Conservation (phyloP, 2,113 vertebrate genomes). For the Campylomormyrus tamandua region DNA sequence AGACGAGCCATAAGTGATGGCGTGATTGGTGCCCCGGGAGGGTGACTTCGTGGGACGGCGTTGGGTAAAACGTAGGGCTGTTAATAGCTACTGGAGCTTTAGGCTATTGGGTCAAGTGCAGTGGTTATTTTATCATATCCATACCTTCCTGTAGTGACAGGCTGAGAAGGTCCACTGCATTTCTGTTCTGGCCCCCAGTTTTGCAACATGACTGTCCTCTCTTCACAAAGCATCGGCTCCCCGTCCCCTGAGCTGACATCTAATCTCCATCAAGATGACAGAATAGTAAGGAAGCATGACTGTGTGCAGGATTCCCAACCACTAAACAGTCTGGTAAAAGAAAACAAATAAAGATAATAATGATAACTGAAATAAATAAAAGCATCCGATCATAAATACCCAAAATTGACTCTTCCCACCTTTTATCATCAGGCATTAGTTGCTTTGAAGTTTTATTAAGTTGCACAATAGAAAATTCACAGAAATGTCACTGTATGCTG, state of each 20-base stretch:
- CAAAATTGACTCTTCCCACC: background rate
- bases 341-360: background rate
- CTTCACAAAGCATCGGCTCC: background rate
- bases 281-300: background rate
- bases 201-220: background rate
- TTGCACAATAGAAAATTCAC: background rate
- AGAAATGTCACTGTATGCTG: background rate
- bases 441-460: background rate
- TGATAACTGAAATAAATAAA: background rate
- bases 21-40: conserved; percentile 16
- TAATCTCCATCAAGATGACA: background rate
- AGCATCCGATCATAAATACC: background rate
- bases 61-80: background rate
- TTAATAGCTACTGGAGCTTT: background rate
- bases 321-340: background rate
- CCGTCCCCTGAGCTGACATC: background rate
- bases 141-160: background rate
- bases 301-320: background rate
- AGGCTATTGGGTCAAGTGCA: background rate
- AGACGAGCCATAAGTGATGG: conserved; percentile 51
- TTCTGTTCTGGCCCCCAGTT: background rate
- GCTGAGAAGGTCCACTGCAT: background rate
- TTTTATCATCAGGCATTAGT: background rate
- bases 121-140: background rate
- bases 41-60: background rate